A percentile compares a stretch with the other conserved stretches of the same genome.
phyloP scores from a whole-genome alignment of 2,888 invertebrate species.

The Agrypnus murinus region DNA sequence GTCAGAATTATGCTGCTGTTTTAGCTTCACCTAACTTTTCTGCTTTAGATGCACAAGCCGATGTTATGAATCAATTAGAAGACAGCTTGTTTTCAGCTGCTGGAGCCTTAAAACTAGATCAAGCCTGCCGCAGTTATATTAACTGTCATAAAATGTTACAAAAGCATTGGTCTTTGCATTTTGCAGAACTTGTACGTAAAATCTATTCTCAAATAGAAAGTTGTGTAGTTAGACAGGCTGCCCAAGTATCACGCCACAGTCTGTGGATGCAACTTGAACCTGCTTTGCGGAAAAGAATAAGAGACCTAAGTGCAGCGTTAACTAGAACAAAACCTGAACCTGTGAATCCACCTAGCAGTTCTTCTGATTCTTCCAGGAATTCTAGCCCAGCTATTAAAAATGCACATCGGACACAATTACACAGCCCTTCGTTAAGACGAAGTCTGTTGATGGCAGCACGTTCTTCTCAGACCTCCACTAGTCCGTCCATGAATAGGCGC shows the following conservation, averaged over 20 bases:
- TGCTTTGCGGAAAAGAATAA: slow-evolving; percentile 76
- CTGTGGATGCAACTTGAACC: slow-evolving; percentile 53
- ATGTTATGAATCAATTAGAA: slow-evolving; percentile 69
- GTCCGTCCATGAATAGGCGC: slow-evolving; percentile 71
- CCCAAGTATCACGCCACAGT: slow-evolving; percentile 59
- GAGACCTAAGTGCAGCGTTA: slow-evolving; percentile 73
- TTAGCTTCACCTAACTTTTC: slow-evolving; percentile 77
- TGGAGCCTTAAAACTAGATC: slow-evolving; percentile 85
- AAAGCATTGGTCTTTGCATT: slow-evolving; percentile 64
- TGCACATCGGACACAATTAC: slow-evolving; percentile 44
- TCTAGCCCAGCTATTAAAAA: slow-evolving; percentile 76
- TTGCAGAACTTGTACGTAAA: slow-evolving; percentile 74
- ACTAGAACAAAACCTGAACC: slow-evolving; percentile 58
- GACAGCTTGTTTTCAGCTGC: slow-evolving; percentile 87
- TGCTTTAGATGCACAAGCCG: slow-evolving; percentile 77
- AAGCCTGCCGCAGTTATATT: slow-evolving; percentile 86
- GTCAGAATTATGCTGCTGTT: slow-evolving; percentile 85
- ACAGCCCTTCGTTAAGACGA: slow-evolving; percentile 71
- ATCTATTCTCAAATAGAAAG: slow-evolving; percentile 81
- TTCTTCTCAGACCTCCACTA: slow-evolving; percentile 73
- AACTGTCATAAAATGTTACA: slow-evolving; percentile 68
- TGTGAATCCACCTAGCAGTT: slow-evolving; percentile 60
- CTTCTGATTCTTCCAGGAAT: slow-evolving; percentile 79
- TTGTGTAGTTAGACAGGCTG: slow-evolving; percentile 79
- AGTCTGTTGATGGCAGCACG: slow-evolving; percentile 74